Evolutionary conservation across 2,113 vertebrate species (phyloP).

Genomic region (Beaufortia kweichowensis): DNA sequence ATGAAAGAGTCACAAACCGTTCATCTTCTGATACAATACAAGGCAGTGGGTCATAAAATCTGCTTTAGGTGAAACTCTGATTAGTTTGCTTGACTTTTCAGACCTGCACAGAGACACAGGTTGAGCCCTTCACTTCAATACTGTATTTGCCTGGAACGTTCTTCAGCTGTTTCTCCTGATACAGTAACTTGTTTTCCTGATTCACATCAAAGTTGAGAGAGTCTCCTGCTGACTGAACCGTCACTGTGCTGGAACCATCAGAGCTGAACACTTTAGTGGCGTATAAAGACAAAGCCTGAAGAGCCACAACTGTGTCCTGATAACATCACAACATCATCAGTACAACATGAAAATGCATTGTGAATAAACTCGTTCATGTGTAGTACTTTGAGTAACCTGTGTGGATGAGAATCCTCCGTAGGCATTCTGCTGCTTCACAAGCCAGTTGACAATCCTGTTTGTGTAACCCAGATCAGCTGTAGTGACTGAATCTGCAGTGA

Average conservation of each 20-base stretch:
- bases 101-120: slow-evolving; percentile 79
- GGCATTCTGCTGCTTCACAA: slow-evolving; percentile 73
- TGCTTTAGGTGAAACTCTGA: too few species aligned
- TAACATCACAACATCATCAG: not conserved
- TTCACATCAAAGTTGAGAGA: slow-evolving; percentile 73
- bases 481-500: slow-evolving; percentile 51
- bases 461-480: slow-evolving; percentile 65
- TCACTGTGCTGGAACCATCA: slow-evolving; percentile 63
- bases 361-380: too few species aligned
- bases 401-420: slow-evolving; percentile 78
- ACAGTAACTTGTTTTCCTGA: slow-evolving; percentile 77
- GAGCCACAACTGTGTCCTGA: slow-evolving; percentile 75
- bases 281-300: slow-evolving; percentile 71
- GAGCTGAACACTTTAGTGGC: slow-evolving; percentile 65
- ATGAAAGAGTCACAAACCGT: not conserved
- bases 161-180: slow-evolving; percentile 75
- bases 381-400: too few species aligned
- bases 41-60: too few species aligned
- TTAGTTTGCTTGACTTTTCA: too few species aligned
- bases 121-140: slow-evolving; percentile 62
- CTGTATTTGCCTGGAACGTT: slow-evolving; percentile 71
- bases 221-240: slow-evolving; percentile 59
- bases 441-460: slow-evolving; percentile 70
- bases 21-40: not conserved
- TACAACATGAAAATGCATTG: not conserved